Conservation (phyloP, 2,888 invertebrate species). For the Rhagonycha lutea region DNA sequence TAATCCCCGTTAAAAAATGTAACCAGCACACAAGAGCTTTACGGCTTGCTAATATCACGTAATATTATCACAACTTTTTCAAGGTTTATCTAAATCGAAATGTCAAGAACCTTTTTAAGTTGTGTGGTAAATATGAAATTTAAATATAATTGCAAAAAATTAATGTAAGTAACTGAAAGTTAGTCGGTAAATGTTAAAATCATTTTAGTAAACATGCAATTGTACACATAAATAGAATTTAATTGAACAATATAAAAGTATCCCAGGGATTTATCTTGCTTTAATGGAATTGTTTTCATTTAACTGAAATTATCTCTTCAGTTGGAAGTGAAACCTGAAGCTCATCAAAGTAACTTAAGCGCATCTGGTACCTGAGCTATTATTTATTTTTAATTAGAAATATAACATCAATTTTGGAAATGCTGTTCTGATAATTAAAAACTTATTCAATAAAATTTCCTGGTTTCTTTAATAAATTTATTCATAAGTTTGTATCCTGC, state of each 20-base stretch:
- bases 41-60: not conserved
- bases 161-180: not conserved
- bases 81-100: not conserved
- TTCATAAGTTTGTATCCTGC: not conserved
- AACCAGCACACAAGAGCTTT: not conserved
- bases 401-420: not conserved
- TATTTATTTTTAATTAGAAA: not conserved
- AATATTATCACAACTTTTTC: not conserved
- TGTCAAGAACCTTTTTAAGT: not conserved
- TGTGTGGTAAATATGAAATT: not conserved
- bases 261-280: not conserved
- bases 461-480: not conserved
- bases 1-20: not conserved
- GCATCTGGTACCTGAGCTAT: slow-evolving; percentile 12
- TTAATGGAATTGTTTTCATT: not conserved
- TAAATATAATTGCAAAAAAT: not conserved
- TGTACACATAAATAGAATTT: not conserved
- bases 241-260: not conserved
- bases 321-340: not conserved
- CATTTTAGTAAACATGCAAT: not conserved
- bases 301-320: not conserved
- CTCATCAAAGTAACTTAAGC: not conserved
- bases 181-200: not conserved
- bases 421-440: not conserved
- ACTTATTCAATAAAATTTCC: not conserved